Evolutionary conservation across 37 sponge, comb jelly and placozoan genomes (phyloP).

Genomic region (Diacarnus erythraeanus): DNA sequence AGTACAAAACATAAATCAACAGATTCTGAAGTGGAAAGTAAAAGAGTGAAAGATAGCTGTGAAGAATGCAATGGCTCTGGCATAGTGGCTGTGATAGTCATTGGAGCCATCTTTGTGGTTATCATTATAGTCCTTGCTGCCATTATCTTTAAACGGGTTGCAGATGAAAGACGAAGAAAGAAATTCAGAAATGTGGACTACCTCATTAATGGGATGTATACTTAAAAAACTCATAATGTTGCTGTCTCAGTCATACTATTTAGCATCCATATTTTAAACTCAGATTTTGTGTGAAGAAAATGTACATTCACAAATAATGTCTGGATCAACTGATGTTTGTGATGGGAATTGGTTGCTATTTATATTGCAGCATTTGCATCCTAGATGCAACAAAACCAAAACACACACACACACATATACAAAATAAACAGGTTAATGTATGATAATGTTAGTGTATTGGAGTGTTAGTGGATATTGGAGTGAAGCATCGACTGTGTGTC

Average conservation of each 20-base stretch:
- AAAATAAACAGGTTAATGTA: not conserved
- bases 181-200: constrained; percentile 76
- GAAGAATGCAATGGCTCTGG: constrained; percentile 41
- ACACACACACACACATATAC: not conserved
- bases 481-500: constrained; percentile 15
- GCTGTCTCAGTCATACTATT: too few relatives aligned
- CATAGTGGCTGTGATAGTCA: constrained; percentile 33
- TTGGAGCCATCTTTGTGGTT: constrained; percentile 32
- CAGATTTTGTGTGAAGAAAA: too few relatives aligned
- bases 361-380: not conserved
- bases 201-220: constrained; percentile 87
- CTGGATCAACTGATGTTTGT: too few relatives aligned
- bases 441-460: not conserved
- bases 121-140: constrained; percentile 39
- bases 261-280: too few relatives aligned
- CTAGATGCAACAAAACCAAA: not conserved
- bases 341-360: too few relatives aligned
- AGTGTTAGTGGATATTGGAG: not conserved
- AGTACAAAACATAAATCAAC: too few relatives aligned
- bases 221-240: too few relatives aligned
- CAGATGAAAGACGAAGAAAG: constrained; percentile 16
- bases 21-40: too few relatives aligned
- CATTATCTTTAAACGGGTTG: constrained; percentile 22
- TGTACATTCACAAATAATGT: too few relatives aligned
- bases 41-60: constrained; percentile 2